Percentiles rank a stretch among this genome's conserved stretches.
Evolutionary conservation across 2,113 vertebrate genomes (phyloP).

Genomic region (Nicator chloris): DNA sequence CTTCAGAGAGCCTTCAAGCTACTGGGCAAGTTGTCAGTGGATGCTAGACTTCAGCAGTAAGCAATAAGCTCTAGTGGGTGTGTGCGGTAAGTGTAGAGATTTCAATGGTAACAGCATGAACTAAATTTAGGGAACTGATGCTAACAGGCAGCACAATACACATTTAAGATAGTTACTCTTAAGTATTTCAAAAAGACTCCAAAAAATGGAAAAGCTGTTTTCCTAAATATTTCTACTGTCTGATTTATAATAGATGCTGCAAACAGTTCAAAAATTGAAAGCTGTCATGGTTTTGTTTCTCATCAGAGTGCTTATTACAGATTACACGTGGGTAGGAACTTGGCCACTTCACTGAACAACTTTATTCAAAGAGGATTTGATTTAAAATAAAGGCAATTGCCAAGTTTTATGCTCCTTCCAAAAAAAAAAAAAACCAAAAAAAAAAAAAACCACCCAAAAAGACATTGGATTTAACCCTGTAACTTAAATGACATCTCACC

Average conservation of each 20-base stretch:
- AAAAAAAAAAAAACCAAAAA: neutral
- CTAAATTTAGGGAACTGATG: neutral
- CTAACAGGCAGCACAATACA: neutral
- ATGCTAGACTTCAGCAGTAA: neutral
- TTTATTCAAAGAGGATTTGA: neutral
- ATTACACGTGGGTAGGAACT: neutral
- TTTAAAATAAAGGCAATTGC: neutral
- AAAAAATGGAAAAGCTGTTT: neutral
- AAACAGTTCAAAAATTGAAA: neutral
- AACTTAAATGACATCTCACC: neutral
- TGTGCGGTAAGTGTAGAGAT: neutral
- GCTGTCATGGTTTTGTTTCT: neutral
- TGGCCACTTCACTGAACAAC: neutral
- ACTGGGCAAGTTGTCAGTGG: neutral
- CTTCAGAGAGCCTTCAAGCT: neutral
- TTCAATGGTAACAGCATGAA: neutral
- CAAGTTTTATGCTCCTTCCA: neutral
- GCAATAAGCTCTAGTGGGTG: neutral
- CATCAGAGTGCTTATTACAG: neutral
- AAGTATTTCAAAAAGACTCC: neutral
- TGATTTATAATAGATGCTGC: neutral
- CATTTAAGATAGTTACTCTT: neutral
- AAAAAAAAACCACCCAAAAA: neutral
- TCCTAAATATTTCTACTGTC: neutral
- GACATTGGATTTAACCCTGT: neutral